phyloP scores from a whole-genome alignment of 2,797 vertebrate species.

The Lophotriccus pileatus region DNA sequence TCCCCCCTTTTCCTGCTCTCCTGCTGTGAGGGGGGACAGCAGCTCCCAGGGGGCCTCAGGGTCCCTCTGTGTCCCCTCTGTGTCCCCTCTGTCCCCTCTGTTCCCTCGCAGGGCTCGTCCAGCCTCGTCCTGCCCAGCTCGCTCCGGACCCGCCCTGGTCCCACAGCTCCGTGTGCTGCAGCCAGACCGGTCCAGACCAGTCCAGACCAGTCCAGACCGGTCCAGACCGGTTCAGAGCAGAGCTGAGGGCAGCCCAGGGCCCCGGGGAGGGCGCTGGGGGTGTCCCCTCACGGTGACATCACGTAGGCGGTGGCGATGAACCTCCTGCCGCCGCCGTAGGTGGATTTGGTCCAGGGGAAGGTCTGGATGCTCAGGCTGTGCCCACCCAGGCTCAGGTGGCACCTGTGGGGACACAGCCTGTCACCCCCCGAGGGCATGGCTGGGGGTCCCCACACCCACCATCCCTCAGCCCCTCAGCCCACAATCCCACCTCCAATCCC shows the following conservation, averaged over 20 bases:
- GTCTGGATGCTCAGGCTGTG: conserved; percentile 84
- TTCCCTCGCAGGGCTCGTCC: rapidly evolving
- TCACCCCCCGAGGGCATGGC: neutral
- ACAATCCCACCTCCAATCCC: neutral
- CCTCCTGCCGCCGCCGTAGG: conserved; percentile 83
- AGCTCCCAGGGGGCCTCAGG: rapidly evolving
- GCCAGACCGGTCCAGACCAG: neutral
- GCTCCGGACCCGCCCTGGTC: neutral
- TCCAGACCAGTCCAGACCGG: no score
- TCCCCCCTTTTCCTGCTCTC: neutral
- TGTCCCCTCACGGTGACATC: conserved; percentile 62
- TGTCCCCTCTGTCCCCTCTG: neutral
- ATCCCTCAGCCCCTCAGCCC: neutral
- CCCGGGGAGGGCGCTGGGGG: rapidly evolving
- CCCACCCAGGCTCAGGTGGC: conserved; percentile 85
- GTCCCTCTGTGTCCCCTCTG: neutral
- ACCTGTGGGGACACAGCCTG: conserved; percentile 73
- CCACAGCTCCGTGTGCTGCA: neutral
- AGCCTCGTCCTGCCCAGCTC: neutral
- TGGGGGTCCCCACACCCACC: rapidly evolving
- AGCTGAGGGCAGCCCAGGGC: neutral
- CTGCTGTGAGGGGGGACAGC: rapidly evolving
- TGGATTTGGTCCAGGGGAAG: conserved; percentile 87
- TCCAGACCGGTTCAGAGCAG: neutral
- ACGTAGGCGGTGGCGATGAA: conserved; percentile 88